These are phyloP conservation scores for Camponotus floridanus DNA, from an alignment of 1,140 invertebrate genomes.

Conservation along the genomic window DNA sequence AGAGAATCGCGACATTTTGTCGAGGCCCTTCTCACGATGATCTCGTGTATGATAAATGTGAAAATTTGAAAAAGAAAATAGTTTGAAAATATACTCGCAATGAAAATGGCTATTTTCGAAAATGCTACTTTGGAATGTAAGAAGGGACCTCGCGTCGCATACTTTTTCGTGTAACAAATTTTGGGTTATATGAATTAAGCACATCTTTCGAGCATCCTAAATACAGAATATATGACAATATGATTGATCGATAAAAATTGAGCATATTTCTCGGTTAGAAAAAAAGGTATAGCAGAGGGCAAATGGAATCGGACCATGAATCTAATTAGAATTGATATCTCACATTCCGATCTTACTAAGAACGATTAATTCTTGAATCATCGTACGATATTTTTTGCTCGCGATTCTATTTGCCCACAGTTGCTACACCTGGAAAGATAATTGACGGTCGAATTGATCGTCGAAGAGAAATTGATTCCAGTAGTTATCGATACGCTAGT, in stretches of 20 bases:
- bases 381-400: background rate
- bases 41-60: background rate
- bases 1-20: conserved; percentile 21
- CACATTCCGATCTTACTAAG: background rate
- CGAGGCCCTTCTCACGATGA: background rate
- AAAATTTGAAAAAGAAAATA: background rate
- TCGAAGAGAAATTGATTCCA: conserved; percentile 47
- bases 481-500: conserved; percentile 28
- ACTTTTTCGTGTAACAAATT: conserved; percentile 42
- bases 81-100: conserved; percentile 1
- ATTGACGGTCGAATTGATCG: conserved; percentile 48
- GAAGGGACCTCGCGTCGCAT: background rate
- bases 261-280: conserved; percentile 46
- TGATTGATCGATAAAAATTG: conserved; percentile 54
- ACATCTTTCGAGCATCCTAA: conserved; percentile 54
- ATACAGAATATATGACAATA: conserved; percentile 38
- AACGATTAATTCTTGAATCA: background rate
- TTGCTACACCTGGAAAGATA: conserved; percentile 9
- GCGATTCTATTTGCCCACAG: background rate
- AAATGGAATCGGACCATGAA: background rate
- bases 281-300: background rate
- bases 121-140: background rate
- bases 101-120: conserved; percentile 17
- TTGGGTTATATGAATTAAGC: conserved; percentile 41
- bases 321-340: background rate